Percentiles rank a stretch among this genome's conserved stretches.
Conservation (phyloP, 2,113 vertebrate species). For the Pseudorectes ferrugineus region DNA sequence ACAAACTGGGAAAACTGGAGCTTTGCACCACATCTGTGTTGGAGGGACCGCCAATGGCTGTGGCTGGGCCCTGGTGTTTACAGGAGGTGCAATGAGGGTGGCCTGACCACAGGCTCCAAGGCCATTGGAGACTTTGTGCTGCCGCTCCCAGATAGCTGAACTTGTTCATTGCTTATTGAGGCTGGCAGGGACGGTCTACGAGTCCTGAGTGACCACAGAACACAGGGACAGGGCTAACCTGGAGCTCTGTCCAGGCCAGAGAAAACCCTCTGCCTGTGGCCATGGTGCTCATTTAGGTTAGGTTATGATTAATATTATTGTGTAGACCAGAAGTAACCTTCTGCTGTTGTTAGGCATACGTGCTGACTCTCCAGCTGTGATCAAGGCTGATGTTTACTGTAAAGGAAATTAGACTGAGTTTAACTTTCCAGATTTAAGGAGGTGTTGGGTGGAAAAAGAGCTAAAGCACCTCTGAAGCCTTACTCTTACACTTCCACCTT, state of each 20-base stretch:
- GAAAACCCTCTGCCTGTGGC: neutral
- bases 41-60: fast-evolving
- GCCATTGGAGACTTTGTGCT: fast-evolving
- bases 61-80: neutral
- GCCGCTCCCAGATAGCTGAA: neutral
- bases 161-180: neutral
- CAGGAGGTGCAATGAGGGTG: fast-evolving
- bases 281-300: neutral
- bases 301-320: neutral
- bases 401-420: neutral
- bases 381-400: neutral
- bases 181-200: neutral
- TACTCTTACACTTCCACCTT: neutral
- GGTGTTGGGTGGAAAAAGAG: neutral
- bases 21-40: neutral
- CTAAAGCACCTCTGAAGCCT: neutral
- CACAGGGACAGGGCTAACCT: neutral
- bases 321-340: neutral
- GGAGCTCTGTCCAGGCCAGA: neutral
- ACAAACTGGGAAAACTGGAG: neutral
- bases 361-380: neutral
- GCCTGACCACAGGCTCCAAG: neutral
- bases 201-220: neutral
- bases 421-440: neutral
- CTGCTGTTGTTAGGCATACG: neutral